Conservation (phyloP, 2,888 invertebrate species). For the Eupeodes luniger region DNA sequence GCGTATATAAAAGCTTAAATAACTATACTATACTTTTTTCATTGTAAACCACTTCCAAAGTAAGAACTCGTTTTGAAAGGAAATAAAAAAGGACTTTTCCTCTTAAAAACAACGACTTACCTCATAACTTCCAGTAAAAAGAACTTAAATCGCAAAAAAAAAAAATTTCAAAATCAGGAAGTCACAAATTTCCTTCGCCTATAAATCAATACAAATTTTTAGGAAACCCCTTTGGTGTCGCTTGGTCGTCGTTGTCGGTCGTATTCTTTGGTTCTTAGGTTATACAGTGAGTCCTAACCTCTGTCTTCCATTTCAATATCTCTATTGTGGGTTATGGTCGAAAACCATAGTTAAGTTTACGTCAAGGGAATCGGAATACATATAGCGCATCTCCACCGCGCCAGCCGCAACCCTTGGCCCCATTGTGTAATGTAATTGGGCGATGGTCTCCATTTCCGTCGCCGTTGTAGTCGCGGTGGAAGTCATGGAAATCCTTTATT, state of each 20-base stretch:
- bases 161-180: conserved; percentile 37
- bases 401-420: conserved; percentile 44
- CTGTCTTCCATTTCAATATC: conserved; percentile 9
- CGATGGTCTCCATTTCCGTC: conserved; percentile 61
- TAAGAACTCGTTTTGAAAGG: too few species aligned
- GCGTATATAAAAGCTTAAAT: too few species aligned
- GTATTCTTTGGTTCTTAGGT: conserved; percentile 3
- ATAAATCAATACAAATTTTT: conserved; percentile 50
- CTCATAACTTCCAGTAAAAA: background rate
- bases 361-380: conserved; percentile 48
- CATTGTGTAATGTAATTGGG: conserved; percentile 71
- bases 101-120: too few species aligned
- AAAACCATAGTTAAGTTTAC: conserved; percentile 32
- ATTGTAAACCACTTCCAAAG: too few species aligned
- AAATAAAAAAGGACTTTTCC: too few species aligned
- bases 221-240: conserved; percentile 41
- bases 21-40: too few species aligned
- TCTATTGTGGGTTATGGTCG: conserved; percentile 8
- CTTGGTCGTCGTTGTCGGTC: background rate
- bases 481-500: conserved; percentile 21
- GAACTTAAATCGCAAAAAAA: background rate
- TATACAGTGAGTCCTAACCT: conserved; percentile 14
- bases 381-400: background rate
- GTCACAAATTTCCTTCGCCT: conserved; percentile 42
- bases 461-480: background rate